These are phyloP conservation scores for Aphidoletes aphidimyza DNA, from an alignment of 2,888 invertebrate species.

Conservation along the genomic window DNA sequence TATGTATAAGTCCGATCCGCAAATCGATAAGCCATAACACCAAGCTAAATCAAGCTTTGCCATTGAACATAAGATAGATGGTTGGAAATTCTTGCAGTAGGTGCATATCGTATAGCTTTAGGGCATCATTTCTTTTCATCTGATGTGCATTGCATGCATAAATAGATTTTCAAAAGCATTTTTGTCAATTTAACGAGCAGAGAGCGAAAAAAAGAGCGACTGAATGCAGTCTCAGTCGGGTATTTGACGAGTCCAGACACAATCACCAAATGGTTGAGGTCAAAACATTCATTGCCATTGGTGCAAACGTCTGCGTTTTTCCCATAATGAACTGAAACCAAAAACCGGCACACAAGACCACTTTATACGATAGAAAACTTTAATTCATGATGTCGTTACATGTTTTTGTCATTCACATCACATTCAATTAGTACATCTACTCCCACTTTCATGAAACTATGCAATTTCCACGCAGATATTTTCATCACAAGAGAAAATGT, in stretches of 20 bases:
- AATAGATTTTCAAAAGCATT: neutral
- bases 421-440: slow-evolving; percentile 28
- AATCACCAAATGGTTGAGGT: neutral
- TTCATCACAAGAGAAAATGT: neutral
- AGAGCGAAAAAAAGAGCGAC: too few relatives aligned
- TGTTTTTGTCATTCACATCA: slow-evolving; percentile 34
- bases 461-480: neutral
- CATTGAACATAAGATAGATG: neutral
- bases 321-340: neutral
- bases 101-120: neutral
- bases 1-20: neutral
- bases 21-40: neutral
- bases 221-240: too few relatives aligned
- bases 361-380: too few relatives aligned
- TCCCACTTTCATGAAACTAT: neutral
- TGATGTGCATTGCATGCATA: neutral
- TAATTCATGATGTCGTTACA: slow-evolving; percentile 19
- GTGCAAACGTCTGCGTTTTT: neutral
- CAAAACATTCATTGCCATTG: neutral
- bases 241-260: neutral
- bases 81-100: neutral
- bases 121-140: neutral
- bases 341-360: neutral
- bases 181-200: neutral
- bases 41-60: too few relatives aligned